Conservation (phyloP, 2,797 vertebrate species). For the Xenopus petersii region DNA sequence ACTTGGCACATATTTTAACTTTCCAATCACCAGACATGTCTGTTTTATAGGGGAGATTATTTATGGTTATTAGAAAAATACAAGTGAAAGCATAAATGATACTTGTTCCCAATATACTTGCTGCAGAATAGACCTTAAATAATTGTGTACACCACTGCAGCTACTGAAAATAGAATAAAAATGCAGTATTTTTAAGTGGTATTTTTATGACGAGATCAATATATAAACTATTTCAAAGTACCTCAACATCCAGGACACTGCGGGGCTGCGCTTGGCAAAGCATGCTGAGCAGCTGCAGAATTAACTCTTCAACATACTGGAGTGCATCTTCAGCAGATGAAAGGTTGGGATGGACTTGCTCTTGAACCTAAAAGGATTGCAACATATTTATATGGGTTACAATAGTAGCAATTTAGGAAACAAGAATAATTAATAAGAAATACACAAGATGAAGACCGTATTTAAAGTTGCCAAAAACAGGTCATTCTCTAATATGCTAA, state of each 20-base stretch:
- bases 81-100: constrained; percentile 7
- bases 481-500: no score
- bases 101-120: constrained; percentile 6
- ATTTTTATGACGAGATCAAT: constrained; percentile 41
- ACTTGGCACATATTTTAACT: not conserved
- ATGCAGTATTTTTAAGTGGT: constrained; percentile 37
- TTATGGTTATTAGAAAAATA: constrained; percentile 8
- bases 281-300: constrained; percentile 90
- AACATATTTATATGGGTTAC: no score
- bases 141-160: constrained; percentile 20
- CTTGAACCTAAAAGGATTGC: constrained; percentile 75
- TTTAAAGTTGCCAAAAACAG: no score
- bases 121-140: constrained; percentile 17
- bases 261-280: constrained; percentile 92
- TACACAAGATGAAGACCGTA: no score
- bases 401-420: no score
- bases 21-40: constrained; percentile 12
- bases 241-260: constrained; percentile 88
- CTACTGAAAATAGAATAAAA: constrained; percentile 31
- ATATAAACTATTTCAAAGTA: constrained; percentile 55
- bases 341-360: constrained; percentile 92
- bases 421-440: no score
- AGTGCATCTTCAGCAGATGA: constrained; percentile 91
- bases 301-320: constrained; percentile 94
- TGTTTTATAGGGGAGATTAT: constrained; percentile 8